Evolutionary conservation across 2,888 invertebrate genomes (phyloP), one percentile per base, ranked within the genome.

Genomic region (Eurois occulta): DNA sequence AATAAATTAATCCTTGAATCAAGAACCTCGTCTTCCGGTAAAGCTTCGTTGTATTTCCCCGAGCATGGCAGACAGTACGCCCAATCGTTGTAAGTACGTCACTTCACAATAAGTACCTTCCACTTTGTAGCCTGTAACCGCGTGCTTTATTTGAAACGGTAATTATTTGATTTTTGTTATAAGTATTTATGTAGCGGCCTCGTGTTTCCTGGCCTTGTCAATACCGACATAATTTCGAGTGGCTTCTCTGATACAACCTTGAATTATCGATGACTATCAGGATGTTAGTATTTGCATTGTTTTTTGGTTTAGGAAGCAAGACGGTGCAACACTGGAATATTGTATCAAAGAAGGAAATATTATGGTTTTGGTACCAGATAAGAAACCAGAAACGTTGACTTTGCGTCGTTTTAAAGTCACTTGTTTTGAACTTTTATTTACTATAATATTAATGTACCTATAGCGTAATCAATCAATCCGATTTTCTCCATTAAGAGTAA

Each of bases 191-290:
- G 71, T 77, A 64, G 82, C 82, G 89, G 86, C 89, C 87, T 89
- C 87, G 86, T 91, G 86, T 86, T 91, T 88, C 88, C 89, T 91
- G 93, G 90, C 96, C 95, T 96, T 95, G 95, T 95, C 94, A 93
- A 91, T 90, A 91, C 81, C 91, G 90, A 92, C 92, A 91, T 91
- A 88, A 91, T 89, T 88, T 91, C 89, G 90, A 91, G 87, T 90
- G 89, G 91, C 91, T 91, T 91, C 91, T 91, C 90, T 88, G 87
- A 91, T 85, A 76, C 83, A 91, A 92, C 95, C 95, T 96, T 95
- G 94, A 92, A 90, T 91, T 90, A 93, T 94, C 91, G 94, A 95
- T 94, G 92, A 92, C 90, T 92, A 94, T 94, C 94, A 94, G 94
- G 95, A 95, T 95, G 93, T 95, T 85, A 87, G 84, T 87, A 92